These are phyloP conservation scores for Osmerus mordax DNA, from an alignment of 2,113 vertebrate species.

Conservation along the genomic window DNA sequence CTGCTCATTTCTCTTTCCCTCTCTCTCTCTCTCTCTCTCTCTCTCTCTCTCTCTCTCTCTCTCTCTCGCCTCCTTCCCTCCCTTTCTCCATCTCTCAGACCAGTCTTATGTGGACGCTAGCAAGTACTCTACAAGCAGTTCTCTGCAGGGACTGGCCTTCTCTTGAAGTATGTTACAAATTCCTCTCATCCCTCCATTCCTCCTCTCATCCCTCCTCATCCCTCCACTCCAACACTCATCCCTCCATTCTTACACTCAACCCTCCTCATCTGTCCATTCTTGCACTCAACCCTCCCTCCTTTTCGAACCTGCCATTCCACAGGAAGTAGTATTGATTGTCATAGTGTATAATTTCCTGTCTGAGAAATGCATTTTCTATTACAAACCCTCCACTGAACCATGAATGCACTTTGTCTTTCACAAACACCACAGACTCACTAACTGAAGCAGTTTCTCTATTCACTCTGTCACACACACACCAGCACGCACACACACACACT, in stretches of 20 bases:
- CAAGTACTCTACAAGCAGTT: slow-evolving; percentile 91
- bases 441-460: no score
- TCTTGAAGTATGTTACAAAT: slow-evolving; percentile 88
- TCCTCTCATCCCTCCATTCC: slow-evolving; percentile 48
- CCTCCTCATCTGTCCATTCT: not conserved
- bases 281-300: not conserved
- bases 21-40: slow-evolving; percentile 66
- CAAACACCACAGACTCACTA: no score
- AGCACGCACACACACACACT: no score
- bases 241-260: not conserved
- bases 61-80: slow-evolving; percentile 17
- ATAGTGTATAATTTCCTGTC: no score
- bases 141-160: slow-evolving; percentile 91
- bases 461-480: no score
- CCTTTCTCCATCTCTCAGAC: slow-evolving; percentile 76
- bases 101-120: slow-evolving; percentile 94
- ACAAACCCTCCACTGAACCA: no score
- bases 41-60: slow-evolving; percentile 45
- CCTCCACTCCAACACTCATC: slow-evolving; percentile 4
- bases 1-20: slow-evolving; percentile 43
- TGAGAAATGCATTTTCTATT: no score
- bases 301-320: no score
- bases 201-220: not conserved
- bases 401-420: no score
- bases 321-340: no score